These are phyloP conservation scores for Campylorhamphus procurvoides DNA, from an alignment of 2,113 vertebrate species.

Conservation along the genomic window DNA sequence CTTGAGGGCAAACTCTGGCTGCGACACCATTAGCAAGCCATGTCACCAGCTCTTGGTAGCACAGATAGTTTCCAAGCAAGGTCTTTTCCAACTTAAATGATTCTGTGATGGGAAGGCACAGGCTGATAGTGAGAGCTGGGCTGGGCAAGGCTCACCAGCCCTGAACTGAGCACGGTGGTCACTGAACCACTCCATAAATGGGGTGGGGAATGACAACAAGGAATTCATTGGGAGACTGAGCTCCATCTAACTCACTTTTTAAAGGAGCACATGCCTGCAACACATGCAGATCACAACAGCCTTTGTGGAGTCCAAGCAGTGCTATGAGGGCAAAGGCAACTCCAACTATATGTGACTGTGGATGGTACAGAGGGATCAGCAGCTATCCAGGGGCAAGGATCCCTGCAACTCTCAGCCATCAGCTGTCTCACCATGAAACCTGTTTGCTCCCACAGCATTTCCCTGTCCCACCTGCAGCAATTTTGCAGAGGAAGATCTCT, in stretches of 20 bases:
- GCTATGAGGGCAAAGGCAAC: background rate
- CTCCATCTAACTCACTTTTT: background rate
- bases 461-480: background rate
- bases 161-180: rapidly evolving
- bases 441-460: background rate
- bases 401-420: background rate
- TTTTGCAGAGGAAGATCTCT: background rate
- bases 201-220: rapidly evolving
- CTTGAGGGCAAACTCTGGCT: background rate
- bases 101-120: background rate
- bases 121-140: background rate
- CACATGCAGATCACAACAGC: background rate
- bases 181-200: rapidly evolving
- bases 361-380: background rate
- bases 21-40: background rate
- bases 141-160: background rate
- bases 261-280: background rate
- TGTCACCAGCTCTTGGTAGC: background rate
- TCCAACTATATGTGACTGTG: background rate
- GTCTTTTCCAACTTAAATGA: background rate
- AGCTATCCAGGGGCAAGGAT: background rate
- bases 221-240: background rate
- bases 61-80: background rate
- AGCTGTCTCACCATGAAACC: background rate
- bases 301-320: background rate